Evolutionary conservation across 1,140 invertebrate species (phyloP), one percentile per base, ranked within the genome.

Genomic region (Zophobas morio): DNA sequence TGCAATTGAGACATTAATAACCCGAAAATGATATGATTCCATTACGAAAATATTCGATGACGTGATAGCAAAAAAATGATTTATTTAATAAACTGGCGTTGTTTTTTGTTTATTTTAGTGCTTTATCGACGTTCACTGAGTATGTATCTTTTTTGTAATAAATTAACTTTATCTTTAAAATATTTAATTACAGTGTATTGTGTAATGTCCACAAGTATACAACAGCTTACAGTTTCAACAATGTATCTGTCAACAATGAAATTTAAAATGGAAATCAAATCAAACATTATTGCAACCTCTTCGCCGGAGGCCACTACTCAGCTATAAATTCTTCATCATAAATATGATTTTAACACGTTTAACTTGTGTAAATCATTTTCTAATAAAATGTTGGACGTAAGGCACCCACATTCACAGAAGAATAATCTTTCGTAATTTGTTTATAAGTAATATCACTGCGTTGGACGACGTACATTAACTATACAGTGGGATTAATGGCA

Each of bases 251-350:
- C 37, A 60, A 60, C 56, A 60, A 60, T 60, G 56, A 60, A 60
- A 60, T 36, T 60, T 60, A 60, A 60, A 60, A 60, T 60, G 56
- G 37, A 60, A 60, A 60, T 60, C 37, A 60, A 60, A 60, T 36
- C 56, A 60, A 35, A 60, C 37, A 36, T 60, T 60, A 60, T 39
- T 60, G 56, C 56, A 39, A 60, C 56, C 56, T 60, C 56, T 60
- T 36, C 20, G 56, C 56, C n/a, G 5, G 3, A 39, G 56, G 56
- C 56, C 1, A 60, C 5, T n/a, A 60, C 36, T 60, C 56, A 36
- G 36, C 37, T 36, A 60, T 60, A 60, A 60, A 60, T 39, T 60
- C 37, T 60, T 60, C 56, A 60, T 60, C 56, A 60, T 60, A 60
- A 60, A 60, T 60, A 36, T 60, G n/a, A 60, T 60, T 36, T 60